A percentile compares a stretch with the other conserved stretches of the same genome.
Evolutionary conservation across 1,140 invertebrate species (phyloP).

Genomic region (Megalopta genalis): DNA sequence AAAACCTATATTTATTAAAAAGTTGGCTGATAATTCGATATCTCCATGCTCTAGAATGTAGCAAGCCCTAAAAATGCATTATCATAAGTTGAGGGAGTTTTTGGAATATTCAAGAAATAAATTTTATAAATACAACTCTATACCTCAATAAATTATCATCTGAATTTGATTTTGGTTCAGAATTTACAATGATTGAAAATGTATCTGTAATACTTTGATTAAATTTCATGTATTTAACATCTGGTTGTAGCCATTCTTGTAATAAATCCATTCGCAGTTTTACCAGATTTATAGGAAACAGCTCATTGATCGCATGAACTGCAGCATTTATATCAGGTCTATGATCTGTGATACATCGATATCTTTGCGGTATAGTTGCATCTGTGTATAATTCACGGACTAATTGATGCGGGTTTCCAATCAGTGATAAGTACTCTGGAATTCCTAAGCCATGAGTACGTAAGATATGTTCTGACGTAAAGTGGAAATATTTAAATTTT

Average conservation of each 20-base stretch:
- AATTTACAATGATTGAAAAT: constrained; percentile 37
- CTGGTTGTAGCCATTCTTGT: constrained; percentile 74
- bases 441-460: constrained; percentile 71
- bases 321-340: constrained; percentile 77
- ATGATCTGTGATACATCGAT: constrained; percentile 53
- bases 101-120: not conserved
- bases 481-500: constrained; percentile 72
- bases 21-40: constrained; percentile 53
- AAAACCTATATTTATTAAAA: constrained; percentile 73
- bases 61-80: constrained; percentile 70
- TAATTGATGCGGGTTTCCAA: constrained; percentile 68
- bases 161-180: constrained; percentile 39
- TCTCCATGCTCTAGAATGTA: constrained; percentile 73
- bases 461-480: constrained; percentile 74
- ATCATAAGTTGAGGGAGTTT: not conserved
- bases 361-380: constrained; percentile 72
- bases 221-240: constrained; percentile 52
- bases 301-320: constrained; percentile 62
- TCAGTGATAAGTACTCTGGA: constrained; percentile 71
- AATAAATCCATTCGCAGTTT: constrained; percentile 71
- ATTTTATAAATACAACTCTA: not conserved
- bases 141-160: constrained; percentile 73
- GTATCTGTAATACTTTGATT: constrained; percentile 68
- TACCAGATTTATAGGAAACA: constrained; percentile 70
- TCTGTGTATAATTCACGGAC: constrained; percentile 75